These are phyloP conservation scores for Eurypyga helias DNA, from an alignment of 2,113 vertebrate genomes.

Conservation along the genomic window DNA sequence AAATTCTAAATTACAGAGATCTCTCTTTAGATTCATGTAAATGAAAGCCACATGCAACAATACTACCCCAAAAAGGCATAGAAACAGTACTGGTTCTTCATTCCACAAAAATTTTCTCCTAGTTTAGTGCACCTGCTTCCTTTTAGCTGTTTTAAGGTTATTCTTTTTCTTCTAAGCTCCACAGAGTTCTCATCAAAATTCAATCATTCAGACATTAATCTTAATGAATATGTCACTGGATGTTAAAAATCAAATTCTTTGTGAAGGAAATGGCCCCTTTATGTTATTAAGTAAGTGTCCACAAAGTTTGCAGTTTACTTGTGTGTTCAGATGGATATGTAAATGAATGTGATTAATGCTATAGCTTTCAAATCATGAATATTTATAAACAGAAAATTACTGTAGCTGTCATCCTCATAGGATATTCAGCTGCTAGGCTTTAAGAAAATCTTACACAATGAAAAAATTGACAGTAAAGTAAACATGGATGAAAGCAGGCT, in stretches of 20 bases:
- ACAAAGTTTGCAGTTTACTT: constrained; percentile 70
- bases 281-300: constrained; percentile 70
- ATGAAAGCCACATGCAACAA: neutral
- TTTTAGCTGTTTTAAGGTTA: constrained; percentile 64
- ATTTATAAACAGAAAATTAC: constrained; percentile 78
- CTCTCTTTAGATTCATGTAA: neutral
- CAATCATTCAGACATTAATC: constrained; percentile 72
- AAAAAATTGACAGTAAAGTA: constrained; percentile 55
- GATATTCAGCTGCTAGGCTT: constrained; percentile 75
- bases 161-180: constrained; percentile 49
- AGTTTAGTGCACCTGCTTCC: constrained; percentile 54
- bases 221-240: constrained; percentile 76
- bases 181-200: constrained; percentile 68
- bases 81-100: constrained; percentile 32
- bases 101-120: constrained; percentile 18
- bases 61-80: constrained; percentile 8
- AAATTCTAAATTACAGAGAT: neutral
- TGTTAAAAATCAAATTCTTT: constrained; percentile 74
- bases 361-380: constrained; percentile 81
- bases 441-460: constrained; percentile 67
- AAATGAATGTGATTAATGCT: constrained; percentile 82
- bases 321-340: constrained; percentile 74
- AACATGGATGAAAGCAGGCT: constrained; percentile 45
- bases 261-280: constrained; percentile 71
- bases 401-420: constrained; percentile 69